Evolutionary conservation across 2,888 invertebrate species (phyloP).

Genomic region (Ormyrus labotus): DNA sequence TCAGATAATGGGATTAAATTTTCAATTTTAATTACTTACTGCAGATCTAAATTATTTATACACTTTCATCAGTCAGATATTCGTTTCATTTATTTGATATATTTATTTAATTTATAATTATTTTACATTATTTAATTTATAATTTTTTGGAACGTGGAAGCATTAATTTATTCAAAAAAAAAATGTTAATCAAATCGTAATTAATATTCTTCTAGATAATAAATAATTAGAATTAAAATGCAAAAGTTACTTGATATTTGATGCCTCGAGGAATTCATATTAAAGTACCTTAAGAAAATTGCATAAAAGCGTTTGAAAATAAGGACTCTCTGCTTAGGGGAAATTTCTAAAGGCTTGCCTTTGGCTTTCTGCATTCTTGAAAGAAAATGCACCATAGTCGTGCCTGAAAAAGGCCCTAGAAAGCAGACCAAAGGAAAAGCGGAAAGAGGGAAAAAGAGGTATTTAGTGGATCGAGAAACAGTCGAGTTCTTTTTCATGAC

Average conservation of each 20-base stretch:
- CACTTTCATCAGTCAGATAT: no score
- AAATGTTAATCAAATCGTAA: no score
- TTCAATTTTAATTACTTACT: no score
- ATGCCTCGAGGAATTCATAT: neutral
- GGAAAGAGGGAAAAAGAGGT: neutral
- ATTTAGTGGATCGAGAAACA: neutral
- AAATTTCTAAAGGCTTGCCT: neutral
- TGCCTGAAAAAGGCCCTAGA: slow-evolving; percentile 11
- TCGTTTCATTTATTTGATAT: no score
- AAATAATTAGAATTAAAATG: neutral
- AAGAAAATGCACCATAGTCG: neutral
- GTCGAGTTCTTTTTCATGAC: no score
- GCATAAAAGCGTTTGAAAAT: slow-evolving; percentile 43
- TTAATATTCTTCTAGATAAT: no score
- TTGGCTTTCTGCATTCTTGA: slow-evolving; percentile 18
- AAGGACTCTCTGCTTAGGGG: slow-evolving; percentile 15
- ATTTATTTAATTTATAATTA: no score
- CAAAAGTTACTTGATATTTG: slow-evolving; percentile 6
- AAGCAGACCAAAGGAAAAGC: neutral
- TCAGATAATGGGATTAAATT: no score
- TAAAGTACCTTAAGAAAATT: slow-evolving; percentile 33
- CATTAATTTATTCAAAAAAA: no score
- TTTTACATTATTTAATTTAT: no score
- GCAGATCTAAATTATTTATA: no score
- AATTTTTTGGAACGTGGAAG: no score